A percentile compares a stretch with the other conserved stretches of the same genome.
Conservation (phyloP, 2,113 vertebrate genomes). For the Myiagra hebetior region DNA sequence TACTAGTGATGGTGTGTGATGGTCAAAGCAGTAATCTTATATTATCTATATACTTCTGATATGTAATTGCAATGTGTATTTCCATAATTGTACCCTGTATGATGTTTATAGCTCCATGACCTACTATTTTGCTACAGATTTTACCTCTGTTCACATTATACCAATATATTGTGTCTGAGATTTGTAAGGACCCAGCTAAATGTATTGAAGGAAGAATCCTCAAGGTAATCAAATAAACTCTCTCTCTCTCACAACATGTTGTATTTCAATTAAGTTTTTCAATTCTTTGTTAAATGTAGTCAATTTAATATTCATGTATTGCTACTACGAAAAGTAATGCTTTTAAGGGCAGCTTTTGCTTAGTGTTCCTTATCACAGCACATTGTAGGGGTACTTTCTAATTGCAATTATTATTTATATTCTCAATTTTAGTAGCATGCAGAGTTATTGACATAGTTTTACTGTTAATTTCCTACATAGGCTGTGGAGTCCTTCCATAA, state of each 20-base stretch:
- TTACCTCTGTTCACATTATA: constrained; percentile 86
- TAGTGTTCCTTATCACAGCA: background rate
- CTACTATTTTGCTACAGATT: constrained; percentile 69
- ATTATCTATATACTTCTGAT: background rate
- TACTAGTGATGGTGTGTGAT: background rate
- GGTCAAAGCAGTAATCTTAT: background rate
- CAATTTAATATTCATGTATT: background rate
- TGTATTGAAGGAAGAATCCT: constrained; percentile 83
- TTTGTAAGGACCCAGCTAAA: constrained; percentile 82
- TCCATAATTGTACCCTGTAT: background rate
- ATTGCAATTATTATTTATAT: background rate
- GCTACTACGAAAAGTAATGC: background rate
- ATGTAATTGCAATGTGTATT: background rate
- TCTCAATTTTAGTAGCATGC: background rate
- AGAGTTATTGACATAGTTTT: background rate
- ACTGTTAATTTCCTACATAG: background rate
- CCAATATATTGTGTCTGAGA: constrained; percentile 80
- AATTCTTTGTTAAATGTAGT: background rate
- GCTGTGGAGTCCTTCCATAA: background rate
- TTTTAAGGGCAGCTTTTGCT: background rate
- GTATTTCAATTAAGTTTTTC: background rate
- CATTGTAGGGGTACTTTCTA: background rate
- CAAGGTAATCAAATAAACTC: constrained; percentile 78
- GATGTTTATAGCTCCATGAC: background rate
- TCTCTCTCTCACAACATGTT: background rate